Percentiles rank a stretch among this genome's conserved stretches.
phyloP scores from a whole-genome alignment of 2,797 vertebrate species.

The Enteromius anoplus region DNA sequence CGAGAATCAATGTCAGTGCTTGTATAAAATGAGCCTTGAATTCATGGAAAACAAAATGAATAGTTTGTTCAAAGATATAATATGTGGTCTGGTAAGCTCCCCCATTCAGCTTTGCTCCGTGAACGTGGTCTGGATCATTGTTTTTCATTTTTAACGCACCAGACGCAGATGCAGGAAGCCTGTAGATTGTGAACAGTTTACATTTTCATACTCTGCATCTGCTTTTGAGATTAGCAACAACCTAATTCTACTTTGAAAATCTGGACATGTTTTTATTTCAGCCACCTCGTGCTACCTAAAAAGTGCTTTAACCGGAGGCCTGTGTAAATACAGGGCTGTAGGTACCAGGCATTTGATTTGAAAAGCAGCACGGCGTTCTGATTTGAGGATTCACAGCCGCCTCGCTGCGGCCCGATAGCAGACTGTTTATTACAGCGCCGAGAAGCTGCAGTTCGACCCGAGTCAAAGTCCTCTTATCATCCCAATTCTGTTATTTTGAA shows the following conservation, averaged over 20 bases:
- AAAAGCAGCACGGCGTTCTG: conserved; percentile 59
- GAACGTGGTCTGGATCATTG: conserved; percentile 18
- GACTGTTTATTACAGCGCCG: conserved; percentile 68
- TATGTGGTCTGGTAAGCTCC: not conserved
- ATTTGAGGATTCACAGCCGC: conserved; percentile 69
- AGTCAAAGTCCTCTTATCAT: conserved; percentile 63
- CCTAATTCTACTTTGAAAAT: conserved; percentile 58
- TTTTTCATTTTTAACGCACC: conserved; percentile 14
- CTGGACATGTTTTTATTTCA: conserved; percentile 67
- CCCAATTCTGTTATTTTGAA: conserved; percentile 62
- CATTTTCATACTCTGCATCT: conserved; percentile 17
- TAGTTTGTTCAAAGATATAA: not conserved
- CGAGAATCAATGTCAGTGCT: not conserved
- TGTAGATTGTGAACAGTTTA: conserved; percentile 40
- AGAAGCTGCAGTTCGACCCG: conserved; percentile 38
- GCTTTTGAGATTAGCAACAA: conserved; percentile 42
- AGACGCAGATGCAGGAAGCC: not conserved
- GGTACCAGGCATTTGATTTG: conserved; percentile 76
- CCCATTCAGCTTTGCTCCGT: not conserved
- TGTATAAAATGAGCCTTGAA: not conserved
- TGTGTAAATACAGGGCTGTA: conserved; percentile 73
- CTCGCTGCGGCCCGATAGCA: conserved; percentile 58
- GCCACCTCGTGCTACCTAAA: conserved; percentile 60
- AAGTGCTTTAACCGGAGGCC: conserved; percentile 42
- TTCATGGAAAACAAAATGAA: not conserved